Evolutionary conservation across 2,113 vertebrate species (phyloP).

Genomic region (Proterorhinus semilunaris): DNA sequence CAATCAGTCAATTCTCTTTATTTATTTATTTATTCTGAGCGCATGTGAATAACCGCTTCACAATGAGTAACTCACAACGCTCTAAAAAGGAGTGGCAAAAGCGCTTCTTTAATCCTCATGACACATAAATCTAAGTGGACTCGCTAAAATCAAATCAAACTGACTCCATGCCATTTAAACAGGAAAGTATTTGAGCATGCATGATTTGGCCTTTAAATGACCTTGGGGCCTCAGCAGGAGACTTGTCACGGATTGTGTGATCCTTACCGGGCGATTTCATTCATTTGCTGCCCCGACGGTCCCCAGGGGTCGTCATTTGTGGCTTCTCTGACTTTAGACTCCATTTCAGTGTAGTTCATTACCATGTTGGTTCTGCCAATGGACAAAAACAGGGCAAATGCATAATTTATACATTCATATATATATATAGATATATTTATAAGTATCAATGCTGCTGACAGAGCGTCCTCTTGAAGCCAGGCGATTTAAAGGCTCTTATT

Average conservation of each 20-base stretch:
- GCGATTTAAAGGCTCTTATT: conserved; percentile 15
- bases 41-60: too few species aligned
- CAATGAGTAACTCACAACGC: too few species aligned
- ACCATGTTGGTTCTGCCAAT: conserved; percentile 92
- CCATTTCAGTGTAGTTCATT: conserved; percentile 99
- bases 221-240: conserved; percentile 1
- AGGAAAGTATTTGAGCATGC: too few species aligned
- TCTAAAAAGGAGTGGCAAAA: too few species aligned
- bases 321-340: conserved; percentile 99
- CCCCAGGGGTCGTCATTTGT: conserved; percentile 99
- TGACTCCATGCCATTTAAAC: too few species aligned
- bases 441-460: conserved; percentile 2
- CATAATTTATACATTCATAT: conserved; percentile 5
- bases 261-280: conserved; percentile 92
- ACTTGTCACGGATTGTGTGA: not conserved
- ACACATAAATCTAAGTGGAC: too few species aligned
- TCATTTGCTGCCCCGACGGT: conserved; percentile 97
- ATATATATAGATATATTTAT: not conserved
- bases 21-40: too few species aligned
- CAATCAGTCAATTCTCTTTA: too few species aligned
- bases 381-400: conserved; percentile 4
- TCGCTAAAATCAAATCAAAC: too few species aligned
- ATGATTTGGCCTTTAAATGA: conserved; percentile 1
- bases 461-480: not conserved
- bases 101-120: too few species aligned